Evolutionary conservation across 2,888 invertebrate species (phyloP).

Genomic region (Drosophila kokeensis): DNA sequence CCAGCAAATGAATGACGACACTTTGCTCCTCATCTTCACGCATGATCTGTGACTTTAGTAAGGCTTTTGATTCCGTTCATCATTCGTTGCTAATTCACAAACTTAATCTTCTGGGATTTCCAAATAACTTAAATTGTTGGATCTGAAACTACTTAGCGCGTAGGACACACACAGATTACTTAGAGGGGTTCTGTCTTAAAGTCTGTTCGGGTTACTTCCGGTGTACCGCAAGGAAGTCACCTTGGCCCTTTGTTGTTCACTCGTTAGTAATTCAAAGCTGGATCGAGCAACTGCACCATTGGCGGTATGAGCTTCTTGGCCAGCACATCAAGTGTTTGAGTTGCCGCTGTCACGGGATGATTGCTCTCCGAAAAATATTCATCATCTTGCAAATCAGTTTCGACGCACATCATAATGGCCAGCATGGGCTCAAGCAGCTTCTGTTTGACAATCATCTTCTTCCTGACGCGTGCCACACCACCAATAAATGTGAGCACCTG

Average conservation of each 20-base stretch:
- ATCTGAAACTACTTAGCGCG: no score
- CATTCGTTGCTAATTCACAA: no score
- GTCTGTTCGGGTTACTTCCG: no score
- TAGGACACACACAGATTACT: no score
- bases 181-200: no score
- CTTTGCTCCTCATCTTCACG: constrained; percentile 86
- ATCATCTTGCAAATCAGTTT: constrained; percentile 87
- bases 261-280: constrained; percentile 82
- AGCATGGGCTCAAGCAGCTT: constrained; percentile 90
- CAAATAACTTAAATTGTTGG: no score
- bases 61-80: no score
- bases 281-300: constrained; percentile 88
- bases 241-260: no score
- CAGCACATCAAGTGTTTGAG: constrained; percentile 90
- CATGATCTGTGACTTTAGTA: constrained; percentile 86
- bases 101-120: no score
- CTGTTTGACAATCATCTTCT: constrained; percentile 89
- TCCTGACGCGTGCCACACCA: constrained; percentile 89
- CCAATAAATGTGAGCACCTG: constrained; percentile 89
- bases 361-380: constrained; percentile 89
- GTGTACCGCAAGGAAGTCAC: no score
- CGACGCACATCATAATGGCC: constrained; percentile 88
- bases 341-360: constrained; percentile 89
- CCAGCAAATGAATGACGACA: constrained; percentile 89
- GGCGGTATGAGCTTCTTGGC: constrained; percentile 90